Base-by-base conservation (phyloP, 2,113 vertebrate species). In the Labrus mixtus region DNA sequence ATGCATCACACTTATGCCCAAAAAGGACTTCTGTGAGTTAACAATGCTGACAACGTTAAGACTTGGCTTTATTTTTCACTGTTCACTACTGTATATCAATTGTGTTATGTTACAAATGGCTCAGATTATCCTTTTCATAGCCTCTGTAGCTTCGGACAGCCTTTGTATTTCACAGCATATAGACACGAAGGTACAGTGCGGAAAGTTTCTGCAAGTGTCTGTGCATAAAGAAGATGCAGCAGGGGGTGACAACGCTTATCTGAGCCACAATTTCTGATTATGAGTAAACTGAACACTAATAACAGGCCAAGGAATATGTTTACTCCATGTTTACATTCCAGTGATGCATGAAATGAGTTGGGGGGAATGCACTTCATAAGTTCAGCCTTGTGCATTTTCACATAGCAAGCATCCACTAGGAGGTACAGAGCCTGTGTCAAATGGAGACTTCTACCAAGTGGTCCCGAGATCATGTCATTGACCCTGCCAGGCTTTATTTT, bases 311-410 rank as follows among this genome's bases (percentile, higher is more conserved):
- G 90, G 90, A 93, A 90, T 79, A 89, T 78, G 91, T 93, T 91
- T 93, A 93, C 92, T 89, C 85, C 78, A 82, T 93, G 91, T 93
- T 93, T 93, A 93, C 92, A 92, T 93, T 93, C 89, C 89, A 93
- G 74, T 84, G 84, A 84, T 82, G 72, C 79, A 61, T 74, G 79
- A 87, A 84, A 84, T 68, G 67, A 82, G 73, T 87, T 76, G 77
- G 83, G 46, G 79, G 46, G 76, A 83, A 76, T 78, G 73, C 81
- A 89, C 83, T 86, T 90, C 67, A 75, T 72, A 46, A 72, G 43
- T 78, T 79, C 68, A 83, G 66, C 71, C 67, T 85, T 68, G 76
- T 87, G 75, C 84, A 74, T 87, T 83, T 87, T 77, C 56, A 68
- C 76, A 81, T 59, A 70, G 69, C 50, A 78, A 76, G 58, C 84